Evolutionary conservation across 2,888 invertebrate species (phyloP), one percentile per base, ranked within the genome.

Genomic region (Lamproptera curius): DNA sequence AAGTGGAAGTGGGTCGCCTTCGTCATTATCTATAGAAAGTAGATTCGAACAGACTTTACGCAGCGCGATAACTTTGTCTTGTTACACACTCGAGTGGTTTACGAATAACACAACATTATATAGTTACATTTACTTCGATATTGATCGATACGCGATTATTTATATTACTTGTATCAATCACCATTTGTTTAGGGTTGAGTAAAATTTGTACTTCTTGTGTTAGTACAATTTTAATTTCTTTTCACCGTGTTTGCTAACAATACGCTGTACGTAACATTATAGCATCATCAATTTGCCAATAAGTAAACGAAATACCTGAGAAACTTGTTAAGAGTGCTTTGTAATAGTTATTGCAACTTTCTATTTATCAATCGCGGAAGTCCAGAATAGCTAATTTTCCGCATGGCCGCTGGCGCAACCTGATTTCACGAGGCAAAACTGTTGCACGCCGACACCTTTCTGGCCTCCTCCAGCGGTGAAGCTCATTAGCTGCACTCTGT

Each of bases 11-110:
- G 44, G 44, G 43, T 31, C 37, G 48, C 43, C 33, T 43, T 43
- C 43, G 39, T 43, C 34, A 31, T 44, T 49, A 49, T 44, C 49
- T 40, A 44, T 49, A 49, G 49, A 49, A 49, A 49, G 49, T 49
- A 37, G 40, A 49, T 44, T 44, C 43, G 8, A 43, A 20, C 23
- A 17, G 26, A 36, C 35, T 35, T 26, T 36, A 36, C 35, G 23
- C 13, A 36, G 31, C 11, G 6, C 28, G 40, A 35, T 49, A 42
- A 36, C 14, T 36, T 42, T 23, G 23, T 17, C 17, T 38, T 33
- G 15, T 45, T 31, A 41, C 16, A 8, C 15, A 28, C 28, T 28
- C 15, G 16, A 26, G 15, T 11, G 16, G 31, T 31, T 31, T 31
- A 11, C 13, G n/a, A 31, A 31, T 13, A 28, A 23, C 4, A 23